Evolutionary conservation across 2,113 vertebrate genomes (phyloP).

Genomic region (Alethe diademata): DNA sequence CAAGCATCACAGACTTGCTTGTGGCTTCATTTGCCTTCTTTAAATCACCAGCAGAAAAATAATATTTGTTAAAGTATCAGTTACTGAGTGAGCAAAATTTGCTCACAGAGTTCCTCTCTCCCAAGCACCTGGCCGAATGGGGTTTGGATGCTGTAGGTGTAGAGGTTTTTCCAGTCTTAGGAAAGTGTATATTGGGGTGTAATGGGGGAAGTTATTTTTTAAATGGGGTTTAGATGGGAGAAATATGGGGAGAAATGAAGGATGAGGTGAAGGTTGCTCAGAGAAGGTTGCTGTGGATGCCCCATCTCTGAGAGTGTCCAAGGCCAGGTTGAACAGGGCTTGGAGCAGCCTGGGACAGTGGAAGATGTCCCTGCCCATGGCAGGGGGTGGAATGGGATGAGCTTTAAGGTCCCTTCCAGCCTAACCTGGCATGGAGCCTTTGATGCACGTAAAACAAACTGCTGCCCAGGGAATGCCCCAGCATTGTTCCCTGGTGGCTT

Average conservation of each 20-base stretch:
- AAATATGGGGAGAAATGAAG: neutral
- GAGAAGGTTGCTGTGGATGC: neutral
- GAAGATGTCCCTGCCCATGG: neutral
- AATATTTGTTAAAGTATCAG: neutral
- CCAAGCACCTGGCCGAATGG: too few relatives aligned
- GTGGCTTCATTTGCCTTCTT: neutral
- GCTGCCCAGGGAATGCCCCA: accelerated
- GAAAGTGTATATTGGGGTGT: neutral
- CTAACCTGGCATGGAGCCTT: neutral
- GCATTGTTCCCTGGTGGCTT: neutral
- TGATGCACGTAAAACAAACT: accelerated
- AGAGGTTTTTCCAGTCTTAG: neutral
- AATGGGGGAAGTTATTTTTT: neutral
- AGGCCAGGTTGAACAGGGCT: neutral
- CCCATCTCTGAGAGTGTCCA: neutral
- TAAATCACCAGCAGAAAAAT: neutral
- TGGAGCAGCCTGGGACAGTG: neutral
- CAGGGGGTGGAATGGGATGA: neutral
- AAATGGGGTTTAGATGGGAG: neutral
- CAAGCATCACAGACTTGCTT: neutral
- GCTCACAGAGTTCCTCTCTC: neutral
- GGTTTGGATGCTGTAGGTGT: neutral
- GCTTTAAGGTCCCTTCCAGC: neutral
- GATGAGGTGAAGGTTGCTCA: neutral
- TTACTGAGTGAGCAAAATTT: neutral